phyloP scores from a whole-genome alignment of 2,888 invertebrate genomes.

The Andrena camellia region DNA sequence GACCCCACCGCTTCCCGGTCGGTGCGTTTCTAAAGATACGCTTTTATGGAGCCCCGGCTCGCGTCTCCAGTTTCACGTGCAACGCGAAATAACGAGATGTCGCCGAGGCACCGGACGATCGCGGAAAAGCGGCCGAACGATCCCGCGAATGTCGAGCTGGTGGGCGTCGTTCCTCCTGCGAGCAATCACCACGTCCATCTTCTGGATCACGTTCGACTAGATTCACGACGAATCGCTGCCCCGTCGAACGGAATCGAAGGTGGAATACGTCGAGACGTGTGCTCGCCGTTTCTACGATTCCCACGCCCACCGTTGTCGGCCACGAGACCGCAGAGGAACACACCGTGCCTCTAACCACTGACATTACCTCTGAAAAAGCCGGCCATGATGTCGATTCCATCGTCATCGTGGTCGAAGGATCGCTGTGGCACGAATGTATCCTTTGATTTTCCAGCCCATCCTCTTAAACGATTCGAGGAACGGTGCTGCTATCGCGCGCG shows the following conservation, averaged over 20 bases:
- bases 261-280: constrained; percentile 60
- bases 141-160: constrained; percentile 40
- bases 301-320: constrained; percentile 73
- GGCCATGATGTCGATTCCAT: constrained; percentile 64
- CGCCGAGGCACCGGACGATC: constrained; percentile 6
- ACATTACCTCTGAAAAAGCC: constrained; percentile 73
- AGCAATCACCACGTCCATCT: constrained; percentile 51
- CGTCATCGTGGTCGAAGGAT: constrained; percentile 56
- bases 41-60: constrained; percentile 44
- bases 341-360: constrained; percentile 67
- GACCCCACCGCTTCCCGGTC: not conserved
- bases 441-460: constrained; percentile 32
- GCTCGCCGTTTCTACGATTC: constrained; percentile 73
- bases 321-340: constrained; percentile 65
- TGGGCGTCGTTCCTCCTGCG: constrained; percentile 61
- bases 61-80: constrained; percentile 50
- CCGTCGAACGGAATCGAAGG: constrained; percentile 39
- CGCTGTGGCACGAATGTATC: constrained; percentile 28
- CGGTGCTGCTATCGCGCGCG: not conserved
- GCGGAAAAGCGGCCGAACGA: constrained; percentile 37
- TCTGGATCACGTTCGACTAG: constrained; percentile 46
- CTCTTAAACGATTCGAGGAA: constrained; percentile 16
- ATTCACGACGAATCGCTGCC: constrained; percentile 37
- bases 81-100: constrained; percentile 40
- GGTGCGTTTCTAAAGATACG: constrained; percentile 45